A percentile compares a stretch with the other conserved stretches of the same genome.
phyloP scores from a whole-genome alignment of 2,888 invertebrate genomes.

The Liodrosophila aerea region DNA sequence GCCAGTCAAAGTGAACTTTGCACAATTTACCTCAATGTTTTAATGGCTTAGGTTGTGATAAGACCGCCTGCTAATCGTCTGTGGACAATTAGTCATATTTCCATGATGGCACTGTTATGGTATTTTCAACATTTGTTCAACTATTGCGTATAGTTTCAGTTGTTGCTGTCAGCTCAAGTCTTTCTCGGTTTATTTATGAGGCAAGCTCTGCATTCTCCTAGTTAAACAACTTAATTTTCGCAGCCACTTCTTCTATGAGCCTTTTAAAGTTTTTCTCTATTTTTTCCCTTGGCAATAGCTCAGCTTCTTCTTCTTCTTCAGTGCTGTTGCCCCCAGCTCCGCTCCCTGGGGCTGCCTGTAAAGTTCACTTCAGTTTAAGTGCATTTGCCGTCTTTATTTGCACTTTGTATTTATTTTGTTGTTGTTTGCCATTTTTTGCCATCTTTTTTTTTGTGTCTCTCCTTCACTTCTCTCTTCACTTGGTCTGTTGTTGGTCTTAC shows the following conservation, averaged over 20 bases:
- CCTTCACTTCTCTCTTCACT: constrained; percentile 25
- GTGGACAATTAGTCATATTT: constrained; percentile 16
- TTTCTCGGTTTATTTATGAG: constrained; percentile 32
- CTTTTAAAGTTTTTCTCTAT: constrained; percentile 24
- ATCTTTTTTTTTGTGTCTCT: constrained; percentile 14
- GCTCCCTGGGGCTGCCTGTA: constrained; percentile 29
- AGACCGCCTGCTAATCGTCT: constrained; percentile 16
- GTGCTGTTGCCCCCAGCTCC: not conserved
- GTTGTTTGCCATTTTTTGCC: constrained; percentile 39
- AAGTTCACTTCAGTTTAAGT: constrained; percentile 77
- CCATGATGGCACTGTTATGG: constrained; percentile 10
- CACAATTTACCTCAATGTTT: not conserved
- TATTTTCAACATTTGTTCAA: constrained; percentile 10
- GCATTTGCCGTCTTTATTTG: constrained; percentile 74
- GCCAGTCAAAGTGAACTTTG: constrained; percentile 2
- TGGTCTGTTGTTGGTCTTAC: constrained; percentile 50
- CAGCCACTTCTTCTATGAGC: constrained; percentile 43
- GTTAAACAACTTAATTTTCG: constrained; percentile 56
- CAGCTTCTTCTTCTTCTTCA: too few relatives aligned
- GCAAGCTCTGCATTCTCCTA: constrained; percentile 9
- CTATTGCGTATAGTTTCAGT: constrained; percentile 6
- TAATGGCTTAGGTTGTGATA: constrained; percentile 2
- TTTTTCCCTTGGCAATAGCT: constrained; percentile 34
- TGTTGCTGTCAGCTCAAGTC: not conserved
- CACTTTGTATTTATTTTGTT: constrained; percentile 63